These are phyloP conservation scores for Varroa destructor DNA, from an alignment of 1,140 invertebrate genomes.

Conservation along the genomic window DNA sequence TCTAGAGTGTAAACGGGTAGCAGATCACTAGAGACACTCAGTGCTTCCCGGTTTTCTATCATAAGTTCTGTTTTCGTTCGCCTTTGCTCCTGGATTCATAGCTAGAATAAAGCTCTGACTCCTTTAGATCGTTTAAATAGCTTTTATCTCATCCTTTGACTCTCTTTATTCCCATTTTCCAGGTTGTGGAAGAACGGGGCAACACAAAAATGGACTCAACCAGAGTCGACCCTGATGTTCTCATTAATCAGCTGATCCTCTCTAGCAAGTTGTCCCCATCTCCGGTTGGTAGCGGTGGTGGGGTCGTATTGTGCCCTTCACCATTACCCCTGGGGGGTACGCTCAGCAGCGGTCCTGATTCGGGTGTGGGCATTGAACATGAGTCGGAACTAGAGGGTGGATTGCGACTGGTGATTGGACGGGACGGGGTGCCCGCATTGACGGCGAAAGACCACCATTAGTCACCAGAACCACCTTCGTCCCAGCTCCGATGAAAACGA, in stretches of 20 bases:
- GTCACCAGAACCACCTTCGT: background rate
- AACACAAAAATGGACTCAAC: constrained; percentile 22
- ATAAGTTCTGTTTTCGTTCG: no score
- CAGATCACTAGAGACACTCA: no score
- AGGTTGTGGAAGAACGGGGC: constrained; percentile 11
- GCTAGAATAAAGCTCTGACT: no score
- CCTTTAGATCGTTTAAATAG: no score
- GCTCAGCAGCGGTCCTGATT: constrained; percentile 23
- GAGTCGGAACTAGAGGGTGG: constrained; percentile 5
- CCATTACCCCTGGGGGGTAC: background rate
- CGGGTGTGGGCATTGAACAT: constrained; percentile 13
- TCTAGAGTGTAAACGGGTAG: no score
- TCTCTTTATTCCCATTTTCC: no score
- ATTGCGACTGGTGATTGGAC: constrained; percentile 1
- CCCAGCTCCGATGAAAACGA: no score
- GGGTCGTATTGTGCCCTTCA: constrained; percentile 4
- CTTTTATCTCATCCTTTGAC: no score
- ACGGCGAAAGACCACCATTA: constrained; percentile 21
- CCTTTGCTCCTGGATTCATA: no score
- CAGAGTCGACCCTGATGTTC: constrained; percentile 5
- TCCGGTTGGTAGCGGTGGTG: background rate
- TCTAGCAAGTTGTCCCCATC: constrained; percentile 10
- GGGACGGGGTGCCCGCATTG: background rate
- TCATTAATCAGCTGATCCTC: constrained; percentile 16
- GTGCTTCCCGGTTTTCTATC: no score